Base-by-base conservation (phyloP, 2,797 vertebrate species). In the Oceanodroma leucorhoa region DNA sequence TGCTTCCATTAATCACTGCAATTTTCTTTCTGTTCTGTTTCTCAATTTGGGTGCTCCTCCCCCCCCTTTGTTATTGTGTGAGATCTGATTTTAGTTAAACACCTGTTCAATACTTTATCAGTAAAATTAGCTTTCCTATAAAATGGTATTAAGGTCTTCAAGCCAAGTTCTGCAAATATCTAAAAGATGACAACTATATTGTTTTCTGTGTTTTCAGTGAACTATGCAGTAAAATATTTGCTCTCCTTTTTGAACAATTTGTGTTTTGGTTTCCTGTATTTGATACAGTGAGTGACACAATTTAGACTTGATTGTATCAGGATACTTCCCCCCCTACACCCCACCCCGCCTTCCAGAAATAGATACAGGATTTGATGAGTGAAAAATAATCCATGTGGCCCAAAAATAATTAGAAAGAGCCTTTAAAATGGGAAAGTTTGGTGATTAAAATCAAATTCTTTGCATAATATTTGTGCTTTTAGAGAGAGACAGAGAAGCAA, bases 61-160 rank as follows among this genome's bases (percentile, higher is more conserved):
- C 17, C 62, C n/a, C 5, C 41, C 86, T 30, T 46, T 21, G 15
- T 95, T 88, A n/a, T 87, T 83, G 58, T 75, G 54, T 67, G 71
- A 95, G 83, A 95, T 91, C 87, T 88, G 93, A 94, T 97, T 94
- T 95, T 83, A 95, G 96, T 91, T 87, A 93, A 95, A 87, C 65
- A 90, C 66, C 72, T 90, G 60, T 75, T 87, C 72, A 75, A 57
- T 76, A 79, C 62, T 94, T 94, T 82, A 83, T 93, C 69, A 87
- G 62, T 66, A 89, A 83, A 77, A 82, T 72, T 65, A 75, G 27
- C 62, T 94, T 80, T 70, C n/a, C 41, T 41, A 1, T 53, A 45
- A 64, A 62, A 88, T 72, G 53, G 46, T 83, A 62, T 55, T 94
- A 72, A 92, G 58, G 66, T 93, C 58, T 92, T 93, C 72, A 89